Evolutionary conservation across 1,140 invertebrate genomes (phyloP).

Genomic region (Habropoda laboriosa): DNA sequence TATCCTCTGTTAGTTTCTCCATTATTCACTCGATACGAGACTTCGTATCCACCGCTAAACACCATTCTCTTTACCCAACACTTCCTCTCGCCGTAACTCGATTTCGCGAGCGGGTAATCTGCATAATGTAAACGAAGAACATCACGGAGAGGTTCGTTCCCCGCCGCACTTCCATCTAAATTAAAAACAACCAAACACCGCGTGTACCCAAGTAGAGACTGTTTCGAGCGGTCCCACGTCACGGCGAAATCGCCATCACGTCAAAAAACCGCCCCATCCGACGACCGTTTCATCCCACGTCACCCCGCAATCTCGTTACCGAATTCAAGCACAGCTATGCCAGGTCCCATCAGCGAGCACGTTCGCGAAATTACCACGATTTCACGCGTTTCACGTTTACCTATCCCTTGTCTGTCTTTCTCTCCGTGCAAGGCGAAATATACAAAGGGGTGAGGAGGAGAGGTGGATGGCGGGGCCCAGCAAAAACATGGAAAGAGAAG

Average conservation of each 20-base stretch:
- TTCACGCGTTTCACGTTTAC: constrained; percentile 48
- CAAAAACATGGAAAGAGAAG: constrained; percentile 3
- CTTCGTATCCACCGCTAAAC: no score
- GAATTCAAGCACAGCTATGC: constrained; percentile 19
- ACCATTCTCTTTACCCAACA: no score
- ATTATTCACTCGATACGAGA: no score
- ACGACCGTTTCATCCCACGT: constrained; percentile 11
- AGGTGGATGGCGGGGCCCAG: background rate
- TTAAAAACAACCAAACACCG: background rate
- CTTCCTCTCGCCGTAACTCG: no score
- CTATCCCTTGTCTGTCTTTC: background rate
- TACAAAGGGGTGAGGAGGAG: no score
- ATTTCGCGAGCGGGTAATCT: no score
- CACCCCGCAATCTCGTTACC: constrained; percentile 35
- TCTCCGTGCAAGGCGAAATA: background rate
- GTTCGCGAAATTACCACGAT: constrained; percentile 45
- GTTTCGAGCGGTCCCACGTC: background rate
- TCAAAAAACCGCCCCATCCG: constrained; percentile 6
- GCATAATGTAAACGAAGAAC: no score
- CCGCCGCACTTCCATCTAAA: background rate
- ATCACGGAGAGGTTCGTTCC: no score
- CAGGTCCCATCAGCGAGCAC: constrained; percentile 6
- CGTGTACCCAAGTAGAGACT: background rate
- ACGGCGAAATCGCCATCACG: background rate
- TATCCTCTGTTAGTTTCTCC: no score